Base-by-base conservation (phyloP, 2,888 invertebrate genomes). In the Tipula unca region DNA sequence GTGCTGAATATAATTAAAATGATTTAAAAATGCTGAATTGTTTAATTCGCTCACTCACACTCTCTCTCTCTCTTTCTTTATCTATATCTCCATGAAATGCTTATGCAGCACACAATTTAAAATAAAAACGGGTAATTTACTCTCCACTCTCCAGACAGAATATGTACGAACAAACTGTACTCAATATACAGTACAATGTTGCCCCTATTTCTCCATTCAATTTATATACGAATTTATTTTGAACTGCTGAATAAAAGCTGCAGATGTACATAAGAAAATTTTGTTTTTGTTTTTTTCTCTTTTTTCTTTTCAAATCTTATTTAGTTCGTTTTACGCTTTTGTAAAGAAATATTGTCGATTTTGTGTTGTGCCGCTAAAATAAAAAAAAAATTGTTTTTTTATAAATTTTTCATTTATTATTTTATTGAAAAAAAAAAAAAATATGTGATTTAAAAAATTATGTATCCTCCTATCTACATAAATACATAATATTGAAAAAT, bases 251-350 rank as follows among this genome's bases (percentile, higher is more conserved):
- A 69, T 69, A 25, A 25, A 48, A 69, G 25, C 25, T 25, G 25
- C 69, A 69, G 69, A 69, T 69, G 69, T 10, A 25, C 69, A 69
- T 48, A 48, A 48, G 6, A 48, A 48, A 4, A 69, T 69, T 48
- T 69, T 69, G 69, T 69, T 69, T 69, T 69, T 69, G 69, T 69
- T 69, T 69, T 54, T 69, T 69, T 69, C 48, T 48, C 17, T 48
- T 48, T 17, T 10, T 69, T 48, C n/a, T 48, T 69, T 69, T 69
- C 69, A 69, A 25, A 69, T 69, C 25, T 69, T 69, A 69, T 69
- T 69, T 69, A 69, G 69, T 69, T 69, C 69, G 69, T 69, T 69
- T 69, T 69, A 69, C 69, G 69, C 69, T 69, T 69, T 69, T 25
- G 69, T 69, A 69, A 25, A 20, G 69, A 69, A 69, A 69, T 69